phyloP scores from a whole-genome alignment of 2,888 invertebrate species.

The Cantharis rustica region DNA sequence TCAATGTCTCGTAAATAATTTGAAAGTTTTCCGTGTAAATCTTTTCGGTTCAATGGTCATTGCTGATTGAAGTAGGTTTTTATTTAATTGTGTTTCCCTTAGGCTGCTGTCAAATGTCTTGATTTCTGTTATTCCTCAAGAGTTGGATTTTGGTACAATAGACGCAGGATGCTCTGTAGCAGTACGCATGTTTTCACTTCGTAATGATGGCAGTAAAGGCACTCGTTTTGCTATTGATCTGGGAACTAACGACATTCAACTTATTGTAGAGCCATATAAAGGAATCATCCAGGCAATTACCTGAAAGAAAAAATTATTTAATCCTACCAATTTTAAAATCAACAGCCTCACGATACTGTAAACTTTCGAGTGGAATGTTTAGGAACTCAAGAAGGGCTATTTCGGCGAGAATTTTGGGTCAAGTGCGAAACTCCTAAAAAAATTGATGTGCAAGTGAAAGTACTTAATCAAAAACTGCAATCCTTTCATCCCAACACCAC shows the following conservation, averaged over 20 bases:
- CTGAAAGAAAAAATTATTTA: neutral
- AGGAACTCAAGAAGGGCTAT: constrained; percentile 8
- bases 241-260: constrained; percentile 51
- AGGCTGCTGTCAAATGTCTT: constrained; percentile 42
- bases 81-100: constrained; percentile 12
- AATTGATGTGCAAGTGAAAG: constrained; percentile 43
- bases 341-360: constrained; percentile 7
- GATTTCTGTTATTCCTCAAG: constrained; percentile 45
- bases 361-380: constrained; percentile 21
- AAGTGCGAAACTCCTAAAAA: constrained; percentile 48
- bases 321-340: neutral
- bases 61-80: constrained; percentile 9
- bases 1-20: neutral
- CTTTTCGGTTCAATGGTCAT: neutral
- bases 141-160: constrained; percentile 55
- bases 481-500: constrained; percentile 51
- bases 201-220: constrained; percentile 52
- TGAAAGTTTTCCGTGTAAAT: constrained; percentile 6
- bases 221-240: constrained; percentile 55
- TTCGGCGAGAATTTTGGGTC: constrained; percentile 54
- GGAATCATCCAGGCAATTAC: constrained; percentile 46
- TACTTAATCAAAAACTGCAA: constrained; percentile 51
- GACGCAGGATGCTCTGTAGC: constrained; percentile 53
- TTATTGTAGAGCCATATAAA: constrained; percentile 53
- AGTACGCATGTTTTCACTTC: constrained; percentile 48